A percentile compares a stretch with the other conserved stretches of the same genome.
Conservation (phyloP, 2,797 vertebrate species). For the Esox masquinongy region DNA sequence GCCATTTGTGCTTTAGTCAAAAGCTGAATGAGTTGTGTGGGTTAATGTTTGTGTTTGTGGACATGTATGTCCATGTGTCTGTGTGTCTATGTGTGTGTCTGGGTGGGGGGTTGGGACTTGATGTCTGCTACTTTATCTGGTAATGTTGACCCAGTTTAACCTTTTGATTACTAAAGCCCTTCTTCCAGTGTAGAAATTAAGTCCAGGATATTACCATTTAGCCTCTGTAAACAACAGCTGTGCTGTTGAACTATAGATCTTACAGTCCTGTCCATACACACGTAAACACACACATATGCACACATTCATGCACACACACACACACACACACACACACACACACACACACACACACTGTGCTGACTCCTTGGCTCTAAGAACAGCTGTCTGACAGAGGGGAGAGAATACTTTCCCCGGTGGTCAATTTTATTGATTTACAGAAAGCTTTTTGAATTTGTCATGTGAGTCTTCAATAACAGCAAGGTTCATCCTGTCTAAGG, state of each 20-base stretch:
- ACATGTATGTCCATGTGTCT: not conserved
- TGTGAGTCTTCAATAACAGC: conserved; percentile 40
- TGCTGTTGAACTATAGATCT: conserved; percentile 66
- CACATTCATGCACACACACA: not conserved
- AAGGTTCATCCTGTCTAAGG: conserved; percentile 17
- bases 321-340: not conserved
- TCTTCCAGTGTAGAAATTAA: conserved; percentile 53
- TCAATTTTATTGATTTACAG: conserved; percentile 65
- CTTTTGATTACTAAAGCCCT: conserved; percentile 49
- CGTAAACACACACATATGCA: not conserved
- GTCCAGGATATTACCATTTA: conserved; percentile 67
- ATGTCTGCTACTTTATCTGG: conserved; percentile 60
- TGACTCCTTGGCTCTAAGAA: conserved; percentile 22
- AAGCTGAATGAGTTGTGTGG: conserved; percentile 14
- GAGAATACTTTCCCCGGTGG: conserved; percentile 33
- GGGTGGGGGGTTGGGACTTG: conserved; percentile 21
- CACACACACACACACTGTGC: conserved; percentile 17
- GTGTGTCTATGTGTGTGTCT: conserved; percentile 18
- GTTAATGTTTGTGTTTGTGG: conserved; percentile 1
- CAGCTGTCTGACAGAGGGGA: conserved; percentile 35
- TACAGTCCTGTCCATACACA: conserved; percentile 24
- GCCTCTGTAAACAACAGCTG: conserved; percentile 68
- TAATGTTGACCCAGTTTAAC: conserved; percentile 61
- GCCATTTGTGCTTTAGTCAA: not conserved
- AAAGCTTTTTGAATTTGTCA: conserved; percentile 55